Percentiles rank a stretch among this genome's conserved stretches.
These are phyloP conservation scores for Neoascia interrupta DNA, from an alignment of 2,888 invertebrate genomes.

Conservation along the genomic window DNA sequence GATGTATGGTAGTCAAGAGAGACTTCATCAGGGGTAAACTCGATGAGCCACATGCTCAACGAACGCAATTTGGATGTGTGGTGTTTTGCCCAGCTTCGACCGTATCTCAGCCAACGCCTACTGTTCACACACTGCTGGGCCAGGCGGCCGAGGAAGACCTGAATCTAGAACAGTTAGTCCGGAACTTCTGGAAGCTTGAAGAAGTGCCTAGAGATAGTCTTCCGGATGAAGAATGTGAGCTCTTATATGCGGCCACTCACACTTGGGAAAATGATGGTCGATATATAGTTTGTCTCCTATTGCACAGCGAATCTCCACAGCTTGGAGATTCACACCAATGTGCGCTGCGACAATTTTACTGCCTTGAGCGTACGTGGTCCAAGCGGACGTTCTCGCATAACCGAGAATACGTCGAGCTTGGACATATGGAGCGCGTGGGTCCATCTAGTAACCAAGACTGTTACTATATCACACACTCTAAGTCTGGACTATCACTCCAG, in stretches of 20 bases:
- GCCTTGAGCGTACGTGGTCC: constrained; percentile 13
- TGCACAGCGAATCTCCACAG: constrained; percentile 7
- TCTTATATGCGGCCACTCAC: constrained; percentile 15
- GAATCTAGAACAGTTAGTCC: constrained; percentile 33
- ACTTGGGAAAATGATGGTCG: constrained; percentile 9
- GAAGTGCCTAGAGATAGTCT: constrained; percentile 4
- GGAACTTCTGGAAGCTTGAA: constrained; percentile 37
- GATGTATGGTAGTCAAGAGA: constrained; percentile 8
- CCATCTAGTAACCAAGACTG: too few relatives aligned
- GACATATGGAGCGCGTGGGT: too few relatives aligned
- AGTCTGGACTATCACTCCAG: too few relatives aligned
- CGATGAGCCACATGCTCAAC: constrained; percentile 33
- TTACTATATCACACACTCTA: too few relatives aligned
- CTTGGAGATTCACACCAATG: not conserved
- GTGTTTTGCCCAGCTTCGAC: constrained; percentile 40
- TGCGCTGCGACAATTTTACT: constrained; percentile 31
- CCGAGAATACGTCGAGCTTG: too few relatives aligned
- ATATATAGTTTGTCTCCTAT: constrained; percentile 31
- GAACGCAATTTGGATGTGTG: constrained; percentile 39
- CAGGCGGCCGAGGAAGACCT: not conserved
- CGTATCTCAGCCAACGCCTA: not conserved
- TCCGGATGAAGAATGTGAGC: constrained; percentile 13
- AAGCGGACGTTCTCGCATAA: too few relatives aligned
- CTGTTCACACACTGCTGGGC: not conserved
- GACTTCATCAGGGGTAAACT: constrained; percentile 14